Conservation (phyloP, 2,888 invertebrate species). For the Nomada flava region DNA sequence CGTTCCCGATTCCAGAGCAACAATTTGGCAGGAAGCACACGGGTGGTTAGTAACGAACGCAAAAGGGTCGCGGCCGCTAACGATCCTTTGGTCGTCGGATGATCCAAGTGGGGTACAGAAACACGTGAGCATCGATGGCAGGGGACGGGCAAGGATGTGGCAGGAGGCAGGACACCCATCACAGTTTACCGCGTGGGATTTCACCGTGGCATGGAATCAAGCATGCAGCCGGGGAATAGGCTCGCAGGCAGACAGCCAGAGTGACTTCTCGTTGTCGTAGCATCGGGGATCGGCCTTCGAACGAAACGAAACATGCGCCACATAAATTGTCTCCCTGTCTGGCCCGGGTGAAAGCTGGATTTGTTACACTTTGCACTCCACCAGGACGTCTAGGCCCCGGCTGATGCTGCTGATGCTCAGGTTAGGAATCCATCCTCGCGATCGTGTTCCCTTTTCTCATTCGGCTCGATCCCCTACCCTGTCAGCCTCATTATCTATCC, state of each 20-base stretch:
- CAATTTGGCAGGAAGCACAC: background rate
- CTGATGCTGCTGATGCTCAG: constrained; percentile 63
- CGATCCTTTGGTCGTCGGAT: constrained; percentile 33
- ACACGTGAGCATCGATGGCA: constrained; percentile 28
- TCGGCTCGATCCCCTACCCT: constrained; percentile 54
- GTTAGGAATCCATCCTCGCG: constrained; percentile 69
- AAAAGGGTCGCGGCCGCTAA: constrained; percentile 27
- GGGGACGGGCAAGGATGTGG: constrained; percentile 49
- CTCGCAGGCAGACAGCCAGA: constrained; percentile 63
- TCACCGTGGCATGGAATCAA: constrained; percentile 70
- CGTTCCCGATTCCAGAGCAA: background rate
- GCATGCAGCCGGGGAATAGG: constrained; percentile 58
- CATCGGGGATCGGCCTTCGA: constrained; percentile 77
- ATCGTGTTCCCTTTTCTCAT: constrained; percentile 64
- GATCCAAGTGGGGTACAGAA: constrained; percentile 19
- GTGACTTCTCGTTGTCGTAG: constrained; percentile 76
- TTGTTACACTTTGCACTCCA: constrained; percentile 84
- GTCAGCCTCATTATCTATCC: constrained; percentile 70
- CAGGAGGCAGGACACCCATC: constrained; percentile 59
- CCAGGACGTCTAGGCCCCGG: constrained; percentile 78
- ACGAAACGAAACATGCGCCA: constrained; percentile 82
- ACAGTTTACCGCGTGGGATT: constrained; percentile 62
- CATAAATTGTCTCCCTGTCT: constrained; percentile 84
- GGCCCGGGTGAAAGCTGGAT: constrained; percentile 83
- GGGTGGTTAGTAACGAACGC: too few species aligned